Base-by-base conservation (phyloP, 2,888 invertebrate species). In the Lithophane socia region DNA sequence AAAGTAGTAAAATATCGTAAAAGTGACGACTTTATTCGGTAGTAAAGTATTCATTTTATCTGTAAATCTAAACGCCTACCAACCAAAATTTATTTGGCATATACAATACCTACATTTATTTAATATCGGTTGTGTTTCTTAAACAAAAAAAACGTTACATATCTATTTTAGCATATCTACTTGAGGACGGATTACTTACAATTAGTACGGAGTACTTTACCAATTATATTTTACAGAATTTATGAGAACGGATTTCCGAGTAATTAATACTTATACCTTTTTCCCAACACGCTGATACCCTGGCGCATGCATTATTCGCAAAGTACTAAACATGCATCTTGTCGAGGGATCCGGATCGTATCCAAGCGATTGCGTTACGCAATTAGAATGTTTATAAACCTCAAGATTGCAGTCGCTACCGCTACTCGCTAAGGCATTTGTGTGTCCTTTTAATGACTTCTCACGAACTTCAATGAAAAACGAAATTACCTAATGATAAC, bases 321-420 rank as follows among this genome's bases (percentile, higher is more conserved):
- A 63, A 63, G 1, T 63, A 56, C 7, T 52, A 65, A 66, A 44
- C 63, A 29, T 44, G 54, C 37, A 47, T 60, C 21, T 54, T 44
- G n/a, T 49, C n/a, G 47, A 66, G 44, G 29, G 7, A 82, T 29
- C 29, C 29, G 29, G 0, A 29, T 68, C 29, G 29, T 61, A 66
- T 68, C 21, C 44, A 58, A 71, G 56, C 71, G 13, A 18, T 56
- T 67, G 29, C 21, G 24, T 79, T 80, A 52, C 52, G 84, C 56
- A 80, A 84, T 70, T 80, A 72, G 61, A 84, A 80, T 72, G 84
- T 80, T 63, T 61, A 71, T 37, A 56, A 80, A 72, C 44, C 56
- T 72, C 73, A 80, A 71, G 61, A 80, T 84, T 84, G 61, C 72
- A 84, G 24, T 29, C 42, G 58, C 61, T 61, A 66, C 24, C n/a